phyloP scores from a whole-genome alignment of 2,797 vertebrate species.

The Dipus sagitta region DNA sequence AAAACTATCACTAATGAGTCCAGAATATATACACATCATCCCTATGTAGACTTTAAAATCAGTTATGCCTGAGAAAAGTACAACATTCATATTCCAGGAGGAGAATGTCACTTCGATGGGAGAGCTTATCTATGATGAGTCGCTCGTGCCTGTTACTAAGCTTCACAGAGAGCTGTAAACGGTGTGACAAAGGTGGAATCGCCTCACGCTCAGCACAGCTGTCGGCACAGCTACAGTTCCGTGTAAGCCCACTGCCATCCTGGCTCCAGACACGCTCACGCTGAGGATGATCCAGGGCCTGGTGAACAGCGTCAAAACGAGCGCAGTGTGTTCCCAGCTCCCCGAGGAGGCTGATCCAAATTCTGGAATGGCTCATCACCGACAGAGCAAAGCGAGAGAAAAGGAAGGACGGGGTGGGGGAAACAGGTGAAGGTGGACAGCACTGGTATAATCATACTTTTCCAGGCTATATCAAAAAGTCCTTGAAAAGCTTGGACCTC shows the following conservation, averaged over 20 bases:
- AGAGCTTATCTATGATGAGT: neutral
- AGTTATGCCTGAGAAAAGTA: slow-evolving; percentile 19
- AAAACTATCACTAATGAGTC: slow-evolving; percentile 20
- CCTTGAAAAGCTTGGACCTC: neutral
- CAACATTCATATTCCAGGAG: neutral
- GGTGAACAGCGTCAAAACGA: neutral
- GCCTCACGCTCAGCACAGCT: neutral
- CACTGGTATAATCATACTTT: neutral
- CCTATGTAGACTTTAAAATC: neutral
- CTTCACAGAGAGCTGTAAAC: neutral
- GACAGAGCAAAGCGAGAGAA: neutral
- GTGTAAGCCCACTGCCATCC: neutral
- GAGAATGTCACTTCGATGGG: neutral
- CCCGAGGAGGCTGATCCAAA: neutral
- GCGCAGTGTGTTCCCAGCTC: neutral
- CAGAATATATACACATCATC: neutral
- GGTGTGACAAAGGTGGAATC: neutral
- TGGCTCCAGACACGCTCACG: neutral
- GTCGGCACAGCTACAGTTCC: neutral
- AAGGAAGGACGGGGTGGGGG: neutral
- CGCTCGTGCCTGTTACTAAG: neutral
- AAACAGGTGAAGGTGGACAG: neutral
- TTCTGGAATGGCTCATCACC: neutral
- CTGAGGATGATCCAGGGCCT: slow-evolving; percentile 20
- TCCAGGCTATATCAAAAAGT: neutral